These are phyloP conservation scores for Chrosomus eos DNA, from an alignment of 2,797 vertebrate genomes.

Conservation along the genomic window DNA sequence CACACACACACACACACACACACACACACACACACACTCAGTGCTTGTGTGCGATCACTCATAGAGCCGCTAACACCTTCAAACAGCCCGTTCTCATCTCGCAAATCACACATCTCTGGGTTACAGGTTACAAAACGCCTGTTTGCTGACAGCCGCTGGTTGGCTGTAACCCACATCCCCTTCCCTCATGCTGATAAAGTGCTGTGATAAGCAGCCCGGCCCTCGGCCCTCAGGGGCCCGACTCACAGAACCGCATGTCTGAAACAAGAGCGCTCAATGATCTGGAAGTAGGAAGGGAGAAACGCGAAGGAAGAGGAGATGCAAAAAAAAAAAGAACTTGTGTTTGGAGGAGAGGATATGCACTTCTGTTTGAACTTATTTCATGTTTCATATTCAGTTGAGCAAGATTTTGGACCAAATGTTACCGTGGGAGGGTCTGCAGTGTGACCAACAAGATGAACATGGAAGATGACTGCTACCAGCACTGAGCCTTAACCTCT, in stretches of 20 bases:
- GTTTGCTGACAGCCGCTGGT: constrained; percentile 90
- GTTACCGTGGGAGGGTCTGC: neutral
- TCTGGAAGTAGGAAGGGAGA: constrained; percentile 66
- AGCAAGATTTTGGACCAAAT: neutral
- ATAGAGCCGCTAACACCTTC: neutral
- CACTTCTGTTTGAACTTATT: constrained; percentile 39
- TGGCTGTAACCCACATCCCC: constrained; percentile 90
- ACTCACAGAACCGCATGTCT: constrained; percentile 87
- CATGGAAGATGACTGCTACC: neutral
- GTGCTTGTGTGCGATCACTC: neutral
- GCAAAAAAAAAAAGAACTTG: neutral
- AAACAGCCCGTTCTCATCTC: constrained; percentile 31
- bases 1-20: constrained; percentile 3
- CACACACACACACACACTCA: constrained; percentile 14
- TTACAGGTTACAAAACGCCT: constrained; percentile 85
- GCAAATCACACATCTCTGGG: constrained; percentile 68
- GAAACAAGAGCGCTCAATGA: constrained; percentile 62
- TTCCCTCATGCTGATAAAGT: constrained; percentile 92
- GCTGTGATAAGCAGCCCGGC: constrained; percentile 91
- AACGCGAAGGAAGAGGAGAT: constrained; percentile 39
- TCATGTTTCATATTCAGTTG: constrained; percentile 1
- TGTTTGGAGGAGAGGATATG: constrained; percentile 15
- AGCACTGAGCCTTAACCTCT: neutral
- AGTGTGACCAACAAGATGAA: neutral
- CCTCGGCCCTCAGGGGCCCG: constrained; percentile 77